phyloP scores from a whole-genome alignment of 2,113 vertebrate genomes.

The Cygnus atratus region DNA sequence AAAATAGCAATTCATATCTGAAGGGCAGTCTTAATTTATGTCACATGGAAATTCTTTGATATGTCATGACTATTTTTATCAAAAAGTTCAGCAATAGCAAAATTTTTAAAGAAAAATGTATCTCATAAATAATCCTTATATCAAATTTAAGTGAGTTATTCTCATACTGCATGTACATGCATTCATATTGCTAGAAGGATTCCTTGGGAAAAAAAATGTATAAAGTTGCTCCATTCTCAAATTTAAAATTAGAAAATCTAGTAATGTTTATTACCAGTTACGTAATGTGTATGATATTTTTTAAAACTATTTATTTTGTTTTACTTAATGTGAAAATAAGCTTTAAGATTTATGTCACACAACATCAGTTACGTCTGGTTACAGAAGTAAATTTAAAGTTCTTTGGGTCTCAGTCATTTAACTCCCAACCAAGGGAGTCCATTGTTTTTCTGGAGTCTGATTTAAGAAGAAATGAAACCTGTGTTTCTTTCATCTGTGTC shows the following conservation, averaged over 20 bases:
- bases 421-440: not conserved
- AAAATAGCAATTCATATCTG: not conserved
- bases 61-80: not conserved
- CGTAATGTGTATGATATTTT: not conserved
- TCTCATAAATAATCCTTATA: not conserved
- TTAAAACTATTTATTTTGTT: not conserved
- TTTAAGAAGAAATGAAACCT: not conserved
- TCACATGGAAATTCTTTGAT: not conserved
- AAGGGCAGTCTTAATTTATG: not conserved
- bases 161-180: not conserved
- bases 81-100: not conserved
- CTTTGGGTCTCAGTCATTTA: conserved; percentile 14
- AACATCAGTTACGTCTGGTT: not conserved
- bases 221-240: not conserved
- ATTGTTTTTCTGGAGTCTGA: not conserved
- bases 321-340: conserved; percentile 1
- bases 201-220: not conserved
- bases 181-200: not conserved
- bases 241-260: not conserved
- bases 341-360: not conserved
- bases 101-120: not conserved
- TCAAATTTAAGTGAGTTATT: not conserved
- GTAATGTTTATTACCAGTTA: not conserved
- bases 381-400: not conserved
- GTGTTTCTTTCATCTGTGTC: not conserved